Evolutionary conservation across 1,140 invertebrate species (phyloP).

Genomic region (Bombus ignitus): DNA sequence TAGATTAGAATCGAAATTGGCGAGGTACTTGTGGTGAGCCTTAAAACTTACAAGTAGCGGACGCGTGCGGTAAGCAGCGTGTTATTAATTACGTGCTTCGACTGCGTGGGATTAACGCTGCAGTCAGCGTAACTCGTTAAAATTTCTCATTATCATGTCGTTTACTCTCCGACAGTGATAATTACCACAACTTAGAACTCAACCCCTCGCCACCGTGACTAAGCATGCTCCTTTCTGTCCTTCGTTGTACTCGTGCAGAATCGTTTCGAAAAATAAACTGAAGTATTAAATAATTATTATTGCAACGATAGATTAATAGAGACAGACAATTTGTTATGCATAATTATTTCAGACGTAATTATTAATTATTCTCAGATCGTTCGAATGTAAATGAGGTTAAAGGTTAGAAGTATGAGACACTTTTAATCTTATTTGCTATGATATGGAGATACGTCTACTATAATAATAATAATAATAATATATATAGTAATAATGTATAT

Average conservation of each 20-base stretch:
- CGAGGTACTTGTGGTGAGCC: not conserved
- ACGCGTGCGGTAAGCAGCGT: slow-evolving; percentile 1
- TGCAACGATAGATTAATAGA: not conserved
- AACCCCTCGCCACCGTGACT: slow-evolving; percentile 6
- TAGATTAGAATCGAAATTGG: not conserved
- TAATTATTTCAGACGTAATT: too few relatives aligned
- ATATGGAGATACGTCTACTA: too few relatives aligned
- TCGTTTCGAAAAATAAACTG: not conserved
- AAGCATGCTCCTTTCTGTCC: slow-evolving; percentile 7
- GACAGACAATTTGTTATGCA: too few relatives aligned
- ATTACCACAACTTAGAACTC: slow-evolving; percentile 34
- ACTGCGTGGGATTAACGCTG: slow-evolving; percentile 23
- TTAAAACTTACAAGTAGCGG: slow-evolving; percentile 5
- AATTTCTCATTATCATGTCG: slow-evolving; percentile 53
- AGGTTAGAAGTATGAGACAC: not conserved
- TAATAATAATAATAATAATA: too few relatives aligned
- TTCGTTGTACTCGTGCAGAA: not conserved
- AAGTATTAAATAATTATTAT: not conserved
- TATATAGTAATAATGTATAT: not conserved
- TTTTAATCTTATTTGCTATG: not conserved
- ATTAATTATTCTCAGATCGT: too few relatives aligned
- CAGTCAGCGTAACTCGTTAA: slow-evolving; percentile 46
- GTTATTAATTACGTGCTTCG: slow-evolving; percentile 51
- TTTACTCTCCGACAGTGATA: slow-evolving; percentile 38
- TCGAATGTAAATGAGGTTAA: not conserved